Percentiles rank a stretch among this genome's conserved stretches.
These are phyloP conservation scores for Styela clava DNA, from an alignment of 23 tunicate species.

Conservation along the genomic window DNA sequence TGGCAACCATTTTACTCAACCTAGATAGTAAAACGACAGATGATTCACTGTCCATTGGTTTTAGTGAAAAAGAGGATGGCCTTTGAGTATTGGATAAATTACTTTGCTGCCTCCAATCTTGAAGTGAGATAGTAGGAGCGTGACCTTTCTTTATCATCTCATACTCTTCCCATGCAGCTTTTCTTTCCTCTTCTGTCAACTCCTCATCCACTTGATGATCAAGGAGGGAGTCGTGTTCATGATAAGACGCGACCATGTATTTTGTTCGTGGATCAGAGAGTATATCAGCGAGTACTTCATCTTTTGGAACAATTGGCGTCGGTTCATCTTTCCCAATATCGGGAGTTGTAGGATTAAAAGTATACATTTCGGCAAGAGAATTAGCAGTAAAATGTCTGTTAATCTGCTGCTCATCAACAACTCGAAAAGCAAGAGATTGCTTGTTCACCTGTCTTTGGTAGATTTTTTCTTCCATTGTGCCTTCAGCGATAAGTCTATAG, in stretches of 20 bases:
- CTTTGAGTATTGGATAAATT: neutral
- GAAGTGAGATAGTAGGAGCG: neutral
- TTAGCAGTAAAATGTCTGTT: constrained; percentile 82
- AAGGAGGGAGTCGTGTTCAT: constrained; percentile 85
- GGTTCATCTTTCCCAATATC: constrained; percentile 7
- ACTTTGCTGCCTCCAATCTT: neutral
- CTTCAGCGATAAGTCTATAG: constrained; percentile 86
- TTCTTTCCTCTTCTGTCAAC: constrained; percentile 84
- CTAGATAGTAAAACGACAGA: neutral
- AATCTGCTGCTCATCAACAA: constrained; percentile 95
- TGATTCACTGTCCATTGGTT: neutral
- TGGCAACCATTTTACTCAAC: neutral
- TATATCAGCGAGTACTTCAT: constrained; percentile 15
- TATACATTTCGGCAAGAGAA: constrained; percentile 75
- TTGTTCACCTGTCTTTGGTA: constrained; percentile 57
- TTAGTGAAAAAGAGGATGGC: neutral
- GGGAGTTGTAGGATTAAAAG: constrained; percentile 50
- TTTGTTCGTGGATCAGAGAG: constrained; percentile 29
- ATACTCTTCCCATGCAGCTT: constrained; percentile 96
- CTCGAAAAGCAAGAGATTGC: constrained; percentile 87
- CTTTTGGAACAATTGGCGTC: constrained; percentile 18
- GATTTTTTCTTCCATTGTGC: constrained; percentile 97
- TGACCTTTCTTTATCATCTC: constrained; percentile 60
- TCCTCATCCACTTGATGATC: constrained; percentile 89
- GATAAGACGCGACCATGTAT: constrained; percentile 62